These are phyloP conservation scores for Ischnus inquisitorius DNA, from an alignment of 2,888 invertebrate genomes.

Conservation along the genomic window DNA sequence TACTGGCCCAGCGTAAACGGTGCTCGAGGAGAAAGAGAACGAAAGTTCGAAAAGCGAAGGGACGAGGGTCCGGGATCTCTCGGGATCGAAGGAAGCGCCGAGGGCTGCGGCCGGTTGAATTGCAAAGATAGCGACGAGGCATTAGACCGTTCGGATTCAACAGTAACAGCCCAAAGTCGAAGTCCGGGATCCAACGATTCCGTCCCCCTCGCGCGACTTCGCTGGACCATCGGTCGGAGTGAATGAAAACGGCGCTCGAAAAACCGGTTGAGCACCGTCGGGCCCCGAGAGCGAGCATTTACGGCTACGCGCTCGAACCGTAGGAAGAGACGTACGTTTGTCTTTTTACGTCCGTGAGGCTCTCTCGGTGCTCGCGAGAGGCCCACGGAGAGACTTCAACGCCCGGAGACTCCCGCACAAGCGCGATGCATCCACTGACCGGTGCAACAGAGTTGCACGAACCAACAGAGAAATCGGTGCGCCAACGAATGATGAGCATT, in stretches of 20 bases:
- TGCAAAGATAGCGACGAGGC: neutral
- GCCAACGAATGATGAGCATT: neutral
- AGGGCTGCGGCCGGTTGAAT: neutral
- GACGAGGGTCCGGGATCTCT: neutral
- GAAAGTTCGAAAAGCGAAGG: neutral
- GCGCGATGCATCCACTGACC: constrained; percentile 55
- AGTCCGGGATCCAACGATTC: neutral
- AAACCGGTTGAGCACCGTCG: constrained; percentile 57
- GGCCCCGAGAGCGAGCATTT: constrained; percentile 22
- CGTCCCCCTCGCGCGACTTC: neutral
- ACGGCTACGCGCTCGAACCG: neutral
- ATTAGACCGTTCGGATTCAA: neutral
- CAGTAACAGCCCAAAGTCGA: constrained; percentile 9
- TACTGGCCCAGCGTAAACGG: neutral
- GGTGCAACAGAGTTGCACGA: neutral
- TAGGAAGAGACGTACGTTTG: constrained; percentile 2
- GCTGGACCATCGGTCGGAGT: constrained; percentile 1
- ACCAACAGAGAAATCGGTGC: neutral
- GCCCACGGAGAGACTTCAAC: constrained; percentile 76
- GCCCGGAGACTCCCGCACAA: constrained; percentile 71
- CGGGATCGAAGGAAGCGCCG: neutral
- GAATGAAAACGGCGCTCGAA: constrained; percentile 14
- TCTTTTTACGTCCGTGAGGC: neutral
- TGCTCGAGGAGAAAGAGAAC: neutral
- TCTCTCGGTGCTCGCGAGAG: neutral